A percentile compares a stretch with the other conserved stretches of the same genome.
These are phyloP conservation scores for Microcebus ravelobensis DNA, from an alignment of 2,113 vertebrate species.

Conservation along the genomic window DNA sequence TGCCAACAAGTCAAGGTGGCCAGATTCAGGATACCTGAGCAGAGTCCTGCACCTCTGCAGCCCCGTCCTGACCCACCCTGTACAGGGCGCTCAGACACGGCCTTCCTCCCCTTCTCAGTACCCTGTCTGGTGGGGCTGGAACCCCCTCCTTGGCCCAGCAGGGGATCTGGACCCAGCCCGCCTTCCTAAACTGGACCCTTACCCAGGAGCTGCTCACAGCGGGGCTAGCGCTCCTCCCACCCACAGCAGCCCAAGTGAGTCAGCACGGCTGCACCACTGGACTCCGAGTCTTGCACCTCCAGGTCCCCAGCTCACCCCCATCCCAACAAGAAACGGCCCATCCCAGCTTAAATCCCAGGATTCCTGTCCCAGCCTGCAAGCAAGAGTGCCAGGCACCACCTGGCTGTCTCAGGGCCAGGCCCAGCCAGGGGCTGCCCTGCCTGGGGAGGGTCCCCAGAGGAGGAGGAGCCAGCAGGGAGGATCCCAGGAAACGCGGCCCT, in stretches of 20 bases:
- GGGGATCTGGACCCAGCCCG: background rate
- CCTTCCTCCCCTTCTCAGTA: background rate
- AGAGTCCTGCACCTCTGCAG: background rate
- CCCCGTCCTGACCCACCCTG: background rate
- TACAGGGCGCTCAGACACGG: background rate
- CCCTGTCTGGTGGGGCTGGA: background rate
- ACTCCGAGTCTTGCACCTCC: background rate
- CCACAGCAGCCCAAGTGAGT: background rate
- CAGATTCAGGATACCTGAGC: background rate
- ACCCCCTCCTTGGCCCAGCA: background rate
- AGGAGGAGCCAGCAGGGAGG: background rate
- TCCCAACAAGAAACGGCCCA: background rate
- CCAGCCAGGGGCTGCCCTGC: no score
- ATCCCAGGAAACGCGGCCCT: background rate
- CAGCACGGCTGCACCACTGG: background rate
- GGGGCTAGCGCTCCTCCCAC: background rate
- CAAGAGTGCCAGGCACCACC: background rate
- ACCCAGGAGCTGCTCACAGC: background rate
- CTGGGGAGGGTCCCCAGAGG: background rate
- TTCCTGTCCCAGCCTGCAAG: background rate
- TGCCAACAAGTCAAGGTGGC: fast-evolving
- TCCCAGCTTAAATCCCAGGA: background rate
- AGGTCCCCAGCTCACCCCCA: background rate
- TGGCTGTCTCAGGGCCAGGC: background rate
- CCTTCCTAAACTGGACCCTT: background rate